Conservation (phyloP, 1,140 invertebrate genomes). For the Monomorium pharaonis region DNA sequence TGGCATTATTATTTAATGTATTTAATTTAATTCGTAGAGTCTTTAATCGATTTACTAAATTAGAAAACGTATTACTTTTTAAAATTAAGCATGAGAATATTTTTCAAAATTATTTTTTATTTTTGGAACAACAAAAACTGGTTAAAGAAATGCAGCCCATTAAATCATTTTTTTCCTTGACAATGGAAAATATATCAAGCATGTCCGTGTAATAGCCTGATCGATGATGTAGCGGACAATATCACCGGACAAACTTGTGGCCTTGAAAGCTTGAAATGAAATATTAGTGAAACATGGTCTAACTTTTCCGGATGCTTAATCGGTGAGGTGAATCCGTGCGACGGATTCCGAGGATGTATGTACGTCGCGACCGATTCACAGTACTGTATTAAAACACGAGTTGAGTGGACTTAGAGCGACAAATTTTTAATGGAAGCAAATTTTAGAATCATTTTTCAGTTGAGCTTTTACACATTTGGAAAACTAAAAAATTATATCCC, state of each 20-base stretch:
- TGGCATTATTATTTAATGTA: too few species aligned
- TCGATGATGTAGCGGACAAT: conserved; percentile 52
- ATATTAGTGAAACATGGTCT: conserved; percentile 62
- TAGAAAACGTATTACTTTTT: not conserved
- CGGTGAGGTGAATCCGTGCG: not conserved
- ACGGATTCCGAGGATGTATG: not conserved
- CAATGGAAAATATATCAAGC: not conserved
- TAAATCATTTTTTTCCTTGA: not conserved
- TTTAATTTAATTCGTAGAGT: too few species aligned
- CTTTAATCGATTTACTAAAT: too few species aligned
- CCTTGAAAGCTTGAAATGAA: conserved; percentile 66
- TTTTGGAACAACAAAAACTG: not conserved
- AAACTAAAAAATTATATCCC: too few species aligned
- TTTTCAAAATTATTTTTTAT: not conserved
- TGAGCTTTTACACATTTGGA: too few species aligned
- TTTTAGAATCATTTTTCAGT: too few species aligned
- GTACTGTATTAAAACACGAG: too few species aligned
- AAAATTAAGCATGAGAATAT: not conserved
- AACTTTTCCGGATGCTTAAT: conserved; percentile 63
- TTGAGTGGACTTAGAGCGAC: too few species aligned
- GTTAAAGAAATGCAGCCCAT: not conserved
- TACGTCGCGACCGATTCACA: not conserved
- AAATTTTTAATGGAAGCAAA: too few species aligned
- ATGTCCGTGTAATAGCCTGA: conserved; percentile 6
- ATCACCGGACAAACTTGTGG: conserved; percentile 47